A percentile compares a stretch with the other conserved stretches of the same genome.
phyloP scores from a whole-genome alignment of 1,140 invertebrate species.

The Babylonia areolata region DNA sequence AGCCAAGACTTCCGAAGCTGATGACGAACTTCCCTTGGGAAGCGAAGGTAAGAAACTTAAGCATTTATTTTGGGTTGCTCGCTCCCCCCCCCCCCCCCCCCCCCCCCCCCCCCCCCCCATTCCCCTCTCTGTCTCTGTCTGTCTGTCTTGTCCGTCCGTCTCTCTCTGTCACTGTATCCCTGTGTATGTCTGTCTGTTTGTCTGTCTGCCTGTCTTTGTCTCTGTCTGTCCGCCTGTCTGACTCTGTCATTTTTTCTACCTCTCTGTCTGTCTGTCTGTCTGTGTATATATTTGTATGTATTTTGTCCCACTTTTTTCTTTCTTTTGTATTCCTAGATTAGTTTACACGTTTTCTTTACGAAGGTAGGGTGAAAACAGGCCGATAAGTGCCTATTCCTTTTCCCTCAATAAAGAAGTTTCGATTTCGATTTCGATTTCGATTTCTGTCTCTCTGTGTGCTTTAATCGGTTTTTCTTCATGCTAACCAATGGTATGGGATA shows the following conservation, averaged over 20 bases:
- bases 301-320: neutral
- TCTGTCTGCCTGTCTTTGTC: conserved; percentile 1
- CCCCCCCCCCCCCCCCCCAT: neutral
- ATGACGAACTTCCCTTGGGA: neutral
- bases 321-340: neutral
- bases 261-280: conserved; percentile 3
- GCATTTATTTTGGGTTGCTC: neutral
- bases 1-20: neutral
- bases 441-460: too few relatives aligned
- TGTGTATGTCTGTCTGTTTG: neutral
- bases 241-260: conserved; percentile 9
- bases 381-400: too few relatives aligned
- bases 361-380: too few relatives aligned
- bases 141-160: neutral
- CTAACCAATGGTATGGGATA: too few relatives aligned
- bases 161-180: conserved; percentile 13
- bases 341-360: too few relatives aligned
- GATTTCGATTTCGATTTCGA: too few relatives aligned
- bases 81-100: neutral
- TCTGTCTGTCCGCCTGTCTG: neutral
- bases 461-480: too few relatives aligned
- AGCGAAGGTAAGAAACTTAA: neutral
- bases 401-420: too few relatives aligned
- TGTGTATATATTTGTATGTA: neutral
- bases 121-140: neutral